phyloP scores from a whole-genome alignment of 2,797 vertebrate species.

The Poecile montanus region DNA sequence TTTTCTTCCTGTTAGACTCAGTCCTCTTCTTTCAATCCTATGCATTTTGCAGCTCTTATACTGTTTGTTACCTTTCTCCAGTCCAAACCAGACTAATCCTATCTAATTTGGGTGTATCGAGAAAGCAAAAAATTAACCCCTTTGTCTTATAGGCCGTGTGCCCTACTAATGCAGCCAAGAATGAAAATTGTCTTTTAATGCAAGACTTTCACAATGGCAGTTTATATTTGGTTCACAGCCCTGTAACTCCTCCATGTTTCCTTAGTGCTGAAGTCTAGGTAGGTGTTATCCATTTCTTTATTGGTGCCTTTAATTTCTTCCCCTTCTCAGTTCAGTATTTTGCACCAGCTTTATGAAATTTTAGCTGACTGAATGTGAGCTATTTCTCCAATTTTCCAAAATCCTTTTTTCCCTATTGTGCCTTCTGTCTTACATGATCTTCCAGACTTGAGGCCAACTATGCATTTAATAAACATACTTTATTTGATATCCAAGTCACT shows the following conservation, averaged over 20 bases:
- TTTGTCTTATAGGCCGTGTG: neutral
- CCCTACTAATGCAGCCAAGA: neutral
- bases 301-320: neutral
- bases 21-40: neutral
- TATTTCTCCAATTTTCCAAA: neutral
- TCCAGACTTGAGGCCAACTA: neutral
- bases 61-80: neutral
- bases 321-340: neutral
- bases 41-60: neutral
- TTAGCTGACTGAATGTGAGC: neutral
- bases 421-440: neutral
- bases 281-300: neutral
- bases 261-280: neutral
- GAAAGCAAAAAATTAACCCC: neutral
- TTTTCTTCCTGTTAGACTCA: neutral
- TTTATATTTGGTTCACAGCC: neutral
- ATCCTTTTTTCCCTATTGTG: neutral
- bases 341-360: neutral
- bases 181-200: neutral
- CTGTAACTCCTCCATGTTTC: neutral
- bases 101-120: neutral
- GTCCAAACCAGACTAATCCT: neutral
- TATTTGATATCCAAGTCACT: neutral
- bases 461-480: neutral
- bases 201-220: neutral